Evolutionary conservation across 2,888 invertebrate genomes (phyloP).

Genomic region (Epinotia brunnichana): DNA sequence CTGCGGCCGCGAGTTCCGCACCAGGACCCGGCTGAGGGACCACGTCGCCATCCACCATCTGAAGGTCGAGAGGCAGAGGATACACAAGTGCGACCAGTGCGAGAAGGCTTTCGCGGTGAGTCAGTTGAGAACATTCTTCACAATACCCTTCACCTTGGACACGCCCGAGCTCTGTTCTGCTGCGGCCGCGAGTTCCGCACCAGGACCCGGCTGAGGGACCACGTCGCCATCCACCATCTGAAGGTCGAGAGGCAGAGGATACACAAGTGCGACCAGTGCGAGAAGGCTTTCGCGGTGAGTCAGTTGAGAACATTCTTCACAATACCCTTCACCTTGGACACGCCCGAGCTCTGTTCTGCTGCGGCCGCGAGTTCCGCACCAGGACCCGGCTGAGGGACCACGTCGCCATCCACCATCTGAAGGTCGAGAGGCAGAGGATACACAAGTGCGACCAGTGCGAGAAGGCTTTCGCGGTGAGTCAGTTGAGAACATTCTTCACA

Average conservation of each 20-base stretch:
- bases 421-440: slow-evolving; percentile 47
- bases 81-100: slow-evolving; percentile 54
- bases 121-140: too few species aligned
- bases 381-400: slow-evolving; percentile 56
- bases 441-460: slow-evolving; percentile 55
- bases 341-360: slow-evolving; percentile 56
- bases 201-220: slow-evolving; percentile 54
- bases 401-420: slow-evolving; percentile 48
- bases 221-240: slow-evolving; percentile 50
- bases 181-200: slow-evolving; percentile 63
- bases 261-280: slow-evolving; percentile 55
- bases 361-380: slow-evolving; percentile 62
- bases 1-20: slow-evolving; percentile 62
- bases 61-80: slow-evolving; percentile 48
- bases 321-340: too few species aligned
- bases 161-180: slow-evolving; percentile 54
- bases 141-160: too few species aligned
- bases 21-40: slow-evolving; percentile 54
- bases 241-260: slow-evolving; percentile 48
- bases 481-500: too few species aligned
- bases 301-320: too few species aligned
- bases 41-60: slow-evolving; percentile 52
- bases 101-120: slow-evolving; percentile 59
- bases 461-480: slow-evolving; percentile 59
- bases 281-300: slow-evolving; percentile 59